phyloP scores from a whole-genome alignment of 2,797 vertebrate species.

The Neostethus bicornis region DNA sequence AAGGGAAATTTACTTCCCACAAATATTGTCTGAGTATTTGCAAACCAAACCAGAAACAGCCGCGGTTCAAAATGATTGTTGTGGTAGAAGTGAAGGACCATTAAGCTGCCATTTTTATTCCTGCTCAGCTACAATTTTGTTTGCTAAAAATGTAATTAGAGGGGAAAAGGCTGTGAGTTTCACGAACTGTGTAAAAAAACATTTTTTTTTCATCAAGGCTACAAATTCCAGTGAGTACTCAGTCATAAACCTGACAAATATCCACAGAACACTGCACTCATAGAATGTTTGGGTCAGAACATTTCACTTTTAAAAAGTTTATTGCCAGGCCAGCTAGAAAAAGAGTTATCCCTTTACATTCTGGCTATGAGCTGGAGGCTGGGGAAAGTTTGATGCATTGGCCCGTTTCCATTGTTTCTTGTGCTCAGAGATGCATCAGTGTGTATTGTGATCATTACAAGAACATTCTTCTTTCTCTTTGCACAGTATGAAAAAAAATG shows the following conservation, averaged over 20 bases:
- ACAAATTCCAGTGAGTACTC: constrained; percentile 2
- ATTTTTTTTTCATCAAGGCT: constrained; percentile 3
- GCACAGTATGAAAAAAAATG: too few relatives aligned
- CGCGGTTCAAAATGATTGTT: constrained; percentile 13
- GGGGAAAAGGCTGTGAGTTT: constrained; percentile 7
- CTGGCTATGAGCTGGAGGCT: too few relatives aligned
- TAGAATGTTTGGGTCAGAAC: too few relatives aligned
- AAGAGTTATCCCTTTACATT: too few relatives aligned
- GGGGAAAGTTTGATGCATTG: too few relatives aligned
- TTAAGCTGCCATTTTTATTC: constrained; percentile 20
- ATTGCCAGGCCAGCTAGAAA: too few relatives aligned
- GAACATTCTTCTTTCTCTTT: too few relatives aligned
- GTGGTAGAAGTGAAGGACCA: constrained; percentile 33
- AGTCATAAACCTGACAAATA: neutral
- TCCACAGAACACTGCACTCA: neutral
- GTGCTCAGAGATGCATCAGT: too few relatives aligned
- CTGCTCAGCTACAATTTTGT: constrained; percentile 12
- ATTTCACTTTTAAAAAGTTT: too few relatives aligned
- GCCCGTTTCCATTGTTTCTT: too few relatives aligned
- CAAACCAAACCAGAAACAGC: constrained; percentile 34
- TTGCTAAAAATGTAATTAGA: constrained; percentile 29
- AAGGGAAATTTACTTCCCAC: constrained; percentile 52
- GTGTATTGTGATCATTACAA: too few relatives aligned
- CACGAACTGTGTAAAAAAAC: neutral
- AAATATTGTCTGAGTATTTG: constrained; percentile 65